Conservation (phyloP, 1,140 invertebrate genomes). For the Papilio glaucus region DNA sequence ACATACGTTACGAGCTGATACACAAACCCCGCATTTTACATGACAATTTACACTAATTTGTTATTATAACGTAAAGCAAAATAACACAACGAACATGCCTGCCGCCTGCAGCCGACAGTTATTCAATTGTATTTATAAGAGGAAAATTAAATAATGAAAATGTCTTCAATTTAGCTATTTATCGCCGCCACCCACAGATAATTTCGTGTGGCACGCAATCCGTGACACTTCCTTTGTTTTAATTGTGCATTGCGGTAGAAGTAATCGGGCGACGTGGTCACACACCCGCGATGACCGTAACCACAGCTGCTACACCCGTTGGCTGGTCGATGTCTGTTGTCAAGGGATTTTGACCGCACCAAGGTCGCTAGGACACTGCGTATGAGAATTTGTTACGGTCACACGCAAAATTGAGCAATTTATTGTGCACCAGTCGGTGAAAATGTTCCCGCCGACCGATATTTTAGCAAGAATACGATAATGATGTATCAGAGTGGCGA, state of each 20-base stretch:
- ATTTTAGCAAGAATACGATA: slow-evolving; percentile 46
- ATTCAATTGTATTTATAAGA: background rate
- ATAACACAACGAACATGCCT: slow-evolving; percentile 12
- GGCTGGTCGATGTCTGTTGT: slow-evolving; percentile 64
- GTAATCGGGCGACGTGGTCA: slow-evolving; percentile 70
- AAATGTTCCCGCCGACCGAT: slow-evolving; percentile 38
- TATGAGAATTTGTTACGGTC: slow-evolving; percentile 60
- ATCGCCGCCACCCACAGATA: slow-evolving; percentile 52
- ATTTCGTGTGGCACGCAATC: slow-evolving; percentile 70
- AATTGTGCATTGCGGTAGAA: slow-evolving; percentile 69
- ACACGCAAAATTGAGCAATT: slow-evolving; percentile 38
- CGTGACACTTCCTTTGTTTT: slow-evolving; percentile 68
- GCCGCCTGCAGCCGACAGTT: background rate
- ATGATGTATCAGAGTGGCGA: slow-evolving; percentile 65
- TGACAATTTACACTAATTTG: slow-evolving; percentile 9
- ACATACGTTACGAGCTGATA: slow-evolving; percentile 41
- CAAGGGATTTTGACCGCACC: slow-evolving; percentile 66
- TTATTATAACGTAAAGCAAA: background rate
- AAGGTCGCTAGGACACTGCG: slow-evolving; percentile 67
- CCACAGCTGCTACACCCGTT: slow-evolving; percentile 56
- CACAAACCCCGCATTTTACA: slow-evolving; percentile 5
- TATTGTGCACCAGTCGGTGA: slow-evolving; percentile 8
- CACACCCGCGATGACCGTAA: slow-evolving; percentile 56
- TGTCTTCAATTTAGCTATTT: slow-evolving; percentile 33
- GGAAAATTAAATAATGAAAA: slow-evolving; percentile 13